Evolutionary conservation across 2,888 invertebrate genomes (phyloP), one percentile per base, ranked within the genome.

Genomic region (Drosophila siamana): DNA sequence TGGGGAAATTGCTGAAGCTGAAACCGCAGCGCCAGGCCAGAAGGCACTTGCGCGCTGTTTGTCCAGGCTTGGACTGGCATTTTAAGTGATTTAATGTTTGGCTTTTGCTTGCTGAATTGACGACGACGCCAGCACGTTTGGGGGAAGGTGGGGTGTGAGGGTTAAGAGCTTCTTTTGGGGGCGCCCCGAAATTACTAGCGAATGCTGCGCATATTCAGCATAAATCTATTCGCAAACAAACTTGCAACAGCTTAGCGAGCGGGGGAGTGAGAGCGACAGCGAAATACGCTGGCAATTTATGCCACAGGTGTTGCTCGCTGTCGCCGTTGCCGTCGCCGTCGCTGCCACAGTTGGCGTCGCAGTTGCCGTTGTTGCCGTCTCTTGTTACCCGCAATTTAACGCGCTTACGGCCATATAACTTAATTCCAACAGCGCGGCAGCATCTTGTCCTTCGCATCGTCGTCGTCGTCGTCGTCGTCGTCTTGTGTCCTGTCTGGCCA

Each of bases 71-170:
- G 72, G 74, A 70, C 70, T 86, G 83, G 88, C 84, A 86, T 84
- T 84, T 84, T 77, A 84, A 84, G 84, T 88, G 84, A 88, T 88
- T 84, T 88, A 83, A 88, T 88, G 86, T 88, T 84, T 88, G 84
- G 75, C 86, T 88, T 87, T 86, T 80, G 68, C 85, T 70, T 65
- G 59, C 59, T 40, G 68, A 63, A 75, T 69, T 72, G 74, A 71
- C 65, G 81, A 47, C 50, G 55, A 60, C 71, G 59, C 7, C 26
- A 22, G 13, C 0, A n/a, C n/a, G n/a, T n/a, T n/a, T n/a, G n/a
- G n/a, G 19, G 19, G 19, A 19, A 19, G 46, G 33, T 13, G 19
- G 16, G 9, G 11, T 8, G 19, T n/a, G n/a, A n/a, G 43, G 9
- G 9, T 8, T 13, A 28, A 11, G 26, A 26, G 26, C 26, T 19